Evolutionary conservation across 2,888 invertebrate species (phyloP).

Genomic region (Polia nebulosa): DNA sequence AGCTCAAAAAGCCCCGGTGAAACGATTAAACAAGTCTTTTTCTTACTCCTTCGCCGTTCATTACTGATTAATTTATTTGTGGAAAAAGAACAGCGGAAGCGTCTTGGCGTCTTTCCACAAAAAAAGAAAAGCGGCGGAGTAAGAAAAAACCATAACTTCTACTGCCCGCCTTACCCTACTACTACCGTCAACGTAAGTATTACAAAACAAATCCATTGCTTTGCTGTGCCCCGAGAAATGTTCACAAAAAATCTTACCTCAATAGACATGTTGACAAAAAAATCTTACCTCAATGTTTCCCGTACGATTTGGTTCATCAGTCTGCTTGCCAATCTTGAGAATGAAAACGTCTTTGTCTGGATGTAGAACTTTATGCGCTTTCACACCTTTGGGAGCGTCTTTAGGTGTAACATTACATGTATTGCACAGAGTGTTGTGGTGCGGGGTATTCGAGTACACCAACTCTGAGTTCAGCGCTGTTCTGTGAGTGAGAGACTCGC

Average conservation of each 20-base stretch:
- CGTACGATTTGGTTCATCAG: constrained; percentile 90
- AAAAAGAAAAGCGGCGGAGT: no score
- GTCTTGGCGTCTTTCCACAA: no score
- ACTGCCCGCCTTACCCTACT: no score
- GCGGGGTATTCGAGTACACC: constrained; percentile 78
- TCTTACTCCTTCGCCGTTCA: no score
- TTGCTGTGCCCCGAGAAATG: no score
- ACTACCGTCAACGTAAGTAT: no score
- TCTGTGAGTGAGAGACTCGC: constrained; percentile 82
- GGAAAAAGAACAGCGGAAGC: no score
- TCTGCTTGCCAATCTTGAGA: constrained; percentile 94
- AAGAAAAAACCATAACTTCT: no score
- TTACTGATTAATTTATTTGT: no score
- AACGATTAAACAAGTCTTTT: no score
- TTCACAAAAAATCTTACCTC: constrained; percentile 85
- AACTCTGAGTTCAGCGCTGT: constrained; percentile 83
- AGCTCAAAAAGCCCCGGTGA: no score
- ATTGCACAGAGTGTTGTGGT: constrained; percentile 77
- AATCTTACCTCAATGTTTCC: constrained; percentile 92
- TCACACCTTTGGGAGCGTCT: constrained; percentile 89
- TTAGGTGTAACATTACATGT: constrained; percentile 87
- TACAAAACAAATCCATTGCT: no score
- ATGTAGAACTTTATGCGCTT: constrained; percentile 91
- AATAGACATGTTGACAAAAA: constrained; percentile 74
- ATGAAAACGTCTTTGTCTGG: constrained; percentile 94